A percentile compares a stretch with the other conserved stretches of the same genome.
These are phyloP conservation scores for Ennomos erosarius DNA, from an alignment of 2,888 invertebrate genomes.

Conservation along the genomic window DNA sequence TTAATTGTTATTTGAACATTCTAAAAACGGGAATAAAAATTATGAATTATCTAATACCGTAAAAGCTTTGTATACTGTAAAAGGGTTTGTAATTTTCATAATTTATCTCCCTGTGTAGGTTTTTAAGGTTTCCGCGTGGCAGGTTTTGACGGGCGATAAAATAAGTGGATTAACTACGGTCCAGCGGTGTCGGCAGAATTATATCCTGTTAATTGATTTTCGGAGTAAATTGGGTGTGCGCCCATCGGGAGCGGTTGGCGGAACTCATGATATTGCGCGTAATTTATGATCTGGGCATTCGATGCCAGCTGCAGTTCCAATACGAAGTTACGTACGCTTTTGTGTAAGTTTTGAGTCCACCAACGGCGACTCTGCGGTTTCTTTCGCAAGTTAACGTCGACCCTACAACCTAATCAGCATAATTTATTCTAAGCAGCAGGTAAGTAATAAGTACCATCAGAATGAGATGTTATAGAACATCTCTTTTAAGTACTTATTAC, in stretches of 20 bases:
- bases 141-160: constrained; percentile 23
- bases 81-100: constrained; percentile 1
- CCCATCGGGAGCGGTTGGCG: constrained; percentile 22
- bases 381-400: too few relatives aligned
- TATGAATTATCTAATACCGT: too few relatives aligned
- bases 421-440: too few relatives aligned
- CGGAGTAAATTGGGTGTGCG: constrained; percentile 35
- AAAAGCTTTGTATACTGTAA: constrained; percentile 6
- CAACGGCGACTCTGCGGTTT: too few relatives aligned
- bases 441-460: too few relatives aligned
- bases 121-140: constrained; percentile 21
- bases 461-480: too few relatives aligned
- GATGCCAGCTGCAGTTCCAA: background rate
- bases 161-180: constrained; percentile 28
- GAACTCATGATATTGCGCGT: constrained; percentile 22
- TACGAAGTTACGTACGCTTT: too few relatives aligned
- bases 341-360: too few relatives aligned
- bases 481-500: too few relatives aligned
- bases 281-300: constrained; percentile 11
- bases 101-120: constrained; percentile 6
- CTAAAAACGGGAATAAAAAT: too few relatives aligned
- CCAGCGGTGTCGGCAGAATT: constrained; percentile 27
- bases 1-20: too few relatives aligned
- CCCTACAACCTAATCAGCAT: too few relatives aligned
- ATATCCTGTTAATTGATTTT: constrained; percentile 37